These are phyloP conservation scores for Trypoxylon attenuatum DNA, from an alignment of 2,888 invertebrate genomes.

Conservation along the genomic window DNA sequence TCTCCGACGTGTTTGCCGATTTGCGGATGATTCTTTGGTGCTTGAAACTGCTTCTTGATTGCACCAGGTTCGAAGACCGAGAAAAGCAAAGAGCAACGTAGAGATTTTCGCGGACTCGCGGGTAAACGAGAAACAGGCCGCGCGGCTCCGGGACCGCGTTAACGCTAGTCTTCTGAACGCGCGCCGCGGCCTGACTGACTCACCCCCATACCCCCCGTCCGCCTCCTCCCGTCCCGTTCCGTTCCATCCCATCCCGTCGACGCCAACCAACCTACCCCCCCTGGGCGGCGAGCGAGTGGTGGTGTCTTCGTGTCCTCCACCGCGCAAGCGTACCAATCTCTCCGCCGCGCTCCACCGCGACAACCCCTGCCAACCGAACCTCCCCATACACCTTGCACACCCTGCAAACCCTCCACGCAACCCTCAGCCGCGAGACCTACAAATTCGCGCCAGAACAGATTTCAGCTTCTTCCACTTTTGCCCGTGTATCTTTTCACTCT, in stretches of 20 bases:
- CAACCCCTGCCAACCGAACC: too few relatives aligned
- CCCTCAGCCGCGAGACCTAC: constrained; percentile 31
- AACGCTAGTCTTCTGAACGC: constrained; percentile 73
- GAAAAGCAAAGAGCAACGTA: background rate
- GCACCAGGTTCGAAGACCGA: too few relatives aligned
- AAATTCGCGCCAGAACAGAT: constrained; percentile 59
- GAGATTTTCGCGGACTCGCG: constrained; percentile 25
- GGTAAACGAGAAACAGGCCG: constrained; percentile 35
- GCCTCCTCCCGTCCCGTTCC: too few relatives aligned
- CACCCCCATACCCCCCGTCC: constrained; percentile 68
- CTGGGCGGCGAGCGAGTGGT: constrained; percentile 19
- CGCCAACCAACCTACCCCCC: too few relatives aligned
- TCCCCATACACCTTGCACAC: too few relatives aligned
- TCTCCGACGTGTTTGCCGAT: too few relatives aligned
- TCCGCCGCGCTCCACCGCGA: constrained; percentile 13
- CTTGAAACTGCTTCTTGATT: too few relatives aligned
- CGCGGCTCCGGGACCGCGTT: constrained; percentile 57
- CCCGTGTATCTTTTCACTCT: too few relatives aligned
- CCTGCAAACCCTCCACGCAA: background rate
- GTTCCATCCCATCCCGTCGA: too few relatives aligned
- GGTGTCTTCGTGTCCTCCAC: too few relatives aligned
- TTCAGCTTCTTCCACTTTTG: too few relatives aligned
- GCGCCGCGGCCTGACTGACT: constrained; percentile 75
- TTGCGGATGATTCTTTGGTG: too few relatives aligned
- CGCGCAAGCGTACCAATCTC: constrained; percentile 57